These are phyloP conservation scores for Sturmia bella DNA, from an alignment of 2,888 invertebrate species.

Conservation along the genomic window DNA sequence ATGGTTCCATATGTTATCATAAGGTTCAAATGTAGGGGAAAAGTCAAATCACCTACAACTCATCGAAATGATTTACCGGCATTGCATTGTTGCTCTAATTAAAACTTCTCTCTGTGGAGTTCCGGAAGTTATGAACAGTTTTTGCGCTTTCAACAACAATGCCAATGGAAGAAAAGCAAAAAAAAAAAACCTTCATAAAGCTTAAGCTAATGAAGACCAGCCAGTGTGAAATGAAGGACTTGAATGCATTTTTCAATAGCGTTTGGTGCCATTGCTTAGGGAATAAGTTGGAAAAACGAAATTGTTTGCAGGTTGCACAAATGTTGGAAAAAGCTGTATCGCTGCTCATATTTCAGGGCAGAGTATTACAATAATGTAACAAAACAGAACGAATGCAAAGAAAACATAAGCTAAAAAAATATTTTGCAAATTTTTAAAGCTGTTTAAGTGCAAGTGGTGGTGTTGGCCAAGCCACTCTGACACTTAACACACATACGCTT, in stretches of 20 bases:
- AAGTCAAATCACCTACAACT: neutral
- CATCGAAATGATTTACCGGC: neutral
- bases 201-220: neutral
- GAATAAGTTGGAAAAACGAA: too few relatives aligned
- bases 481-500: neutral
- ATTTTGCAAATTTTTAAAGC: conserved; percentile 15
- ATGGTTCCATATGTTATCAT: too few relatives aligned
- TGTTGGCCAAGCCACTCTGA: conserved; percentile 22
- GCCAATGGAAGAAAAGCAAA: neutral
- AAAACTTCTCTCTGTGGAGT: conserved; percentile 23
- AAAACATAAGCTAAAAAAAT: conserved; percentile 28
- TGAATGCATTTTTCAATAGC: too few relatives aligned
- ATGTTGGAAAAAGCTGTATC: neutral
- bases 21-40: neutral
- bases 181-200: neutral
- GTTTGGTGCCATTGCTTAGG: too few relatives aligned
- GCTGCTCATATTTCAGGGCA: neutral
- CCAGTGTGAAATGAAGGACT: neutral
- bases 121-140: conserved; percentile 58
- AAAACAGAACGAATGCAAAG: conserved; percentile 22
- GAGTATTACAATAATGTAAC: conserved; percentile 28
- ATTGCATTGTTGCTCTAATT: neutral
- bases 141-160: conserved; percentile 28
- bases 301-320: too few relatives aligned
- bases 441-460: conserved; percentile 45